Conservation (phyloP, 1,140 invertebrate genomes). For the Euwallacea similis region DNA sequence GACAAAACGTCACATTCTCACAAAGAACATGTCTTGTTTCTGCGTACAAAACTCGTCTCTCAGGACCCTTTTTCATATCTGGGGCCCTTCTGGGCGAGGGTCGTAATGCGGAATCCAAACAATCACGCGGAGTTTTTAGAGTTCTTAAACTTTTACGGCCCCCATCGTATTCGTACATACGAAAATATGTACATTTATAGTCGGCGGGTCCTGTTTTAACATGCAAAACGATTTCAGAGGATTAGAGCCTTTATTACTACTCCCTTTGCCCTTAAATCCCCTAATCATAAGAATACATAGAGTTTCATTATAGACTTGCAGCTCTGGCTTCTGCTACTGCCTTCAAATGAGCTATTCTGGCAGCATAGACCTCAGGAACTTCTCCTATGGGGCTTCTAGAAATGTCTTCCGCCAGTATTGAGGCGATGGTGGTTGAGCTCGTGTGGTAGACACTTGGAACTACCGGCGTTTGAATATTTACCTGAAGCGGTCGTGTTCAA, state of each 20-base stretch:
- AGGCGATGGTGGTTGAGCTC: not conserved
- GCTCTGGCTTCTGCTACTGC: slow-evolving; percentile 22
- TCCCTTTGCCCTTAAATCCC: not conserved
- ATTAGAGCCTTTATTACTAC: not conserved
- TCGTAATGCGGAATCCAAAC: slow-evolving; percentile 30
- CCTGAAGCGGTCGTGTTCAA: too few relatives aligned
- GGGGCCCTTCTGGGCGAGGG: slow-evolving; percentile 1
- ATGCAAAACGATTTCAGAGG: not conserved
- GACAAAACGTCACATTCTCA: too few relatives aligned
- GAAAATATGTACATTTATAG: slow-evolving; percentile 6
- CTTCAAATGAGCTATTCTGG: slow-evolving; percentile 35
- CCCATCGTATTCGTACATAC: slow-evolving; percentile 7
- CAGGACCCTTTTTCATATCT: slow-evolving; percentile 18
- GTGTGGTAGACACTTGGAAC: not conserved
- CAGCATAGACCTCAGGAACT: slow-evolving; percentile 38
- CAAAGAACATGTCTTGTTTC: slow-evolving; percentile 13
- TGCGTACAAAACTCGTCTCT: slow-evolving; percentile 16
- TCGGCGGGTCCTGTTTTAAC: not conserved
- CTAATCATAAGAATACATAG: not conserved
- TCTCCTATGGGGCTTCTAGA: slow-evolving; percentile 31
- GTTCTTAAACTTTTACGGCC: slow-evolving; percentile 26
- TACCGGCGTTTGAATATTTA: not conserved
- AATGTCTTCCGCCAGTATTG: slow-evolving; percentile 33
- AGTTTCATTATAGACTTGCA: not conserved
- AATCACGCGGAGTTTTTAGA: slow-evolving; percentile 24